Evolutionary conservation across 53 echinoderm and acorn worm genomes (phyloP).

Genomic region (Arbacia lixula): DNA sequence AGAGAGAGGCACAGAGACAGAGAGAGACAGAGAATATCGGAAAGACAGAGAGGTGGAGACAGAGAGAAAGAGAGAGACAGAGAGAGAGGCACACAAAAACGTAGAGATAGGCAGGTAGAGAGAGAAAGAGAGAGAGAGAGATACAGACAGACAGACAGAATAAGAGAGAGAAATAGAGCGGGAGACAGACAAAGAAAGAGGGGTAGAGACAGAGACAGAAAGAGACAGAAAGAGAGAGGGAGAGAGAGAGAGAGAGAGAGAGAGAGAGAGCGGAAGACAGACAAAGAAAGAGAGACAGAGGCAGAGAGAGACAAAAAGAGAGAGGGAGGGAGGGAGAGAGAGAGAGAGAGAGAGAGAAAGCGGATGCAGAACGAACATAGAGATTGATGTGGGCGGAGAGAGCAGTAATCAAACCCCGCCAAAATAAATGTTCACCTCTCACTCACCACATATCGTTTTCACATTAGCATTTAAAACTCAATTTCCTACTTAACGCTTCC

Average conservation of each 20-base stretch:
- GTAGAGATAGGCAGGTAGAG: no score
- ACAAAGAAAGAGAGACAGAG: background rate
- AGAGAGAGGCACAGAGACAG: no score
- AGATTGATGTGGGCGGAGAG: background rate
- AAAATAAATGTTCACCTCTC: conserved; percentile 17
- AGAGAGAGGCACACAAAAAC: no score
- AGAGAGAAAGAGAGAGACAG: no score
- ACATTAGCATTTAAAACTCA: conserved; percentile 34
- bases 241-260: background rate
- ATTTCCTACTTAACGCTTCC: conserved; percentile 5
- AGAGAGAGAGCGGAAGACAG: background rate
- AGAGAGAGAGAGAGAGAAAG: background rate
- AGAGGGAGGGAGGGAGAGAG: background rate
- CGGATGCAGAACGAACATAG: background rate
- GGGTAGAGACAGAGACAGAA: background rate
- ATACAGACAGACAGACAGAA: background rate
- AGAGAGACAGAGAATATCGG: no score
- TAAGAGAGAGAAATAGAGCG: background rate
- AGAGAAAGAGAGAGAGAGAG: no score
- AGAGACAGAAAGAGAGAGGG: background rate
- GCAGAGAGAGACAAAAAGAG: background rate
- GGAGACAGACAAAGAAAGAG: background rate
- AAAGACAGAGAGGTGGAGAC: no score
- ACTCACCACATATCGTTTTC: conserved; percentile 4
- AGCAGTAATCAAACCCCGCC: conserved; percentile 7